These are phyloP conservation scores for Yponomeuta plumbellus DNA, from an alignment of 2,888 invertebrate species.

Conservation along the genomic window DNA sequence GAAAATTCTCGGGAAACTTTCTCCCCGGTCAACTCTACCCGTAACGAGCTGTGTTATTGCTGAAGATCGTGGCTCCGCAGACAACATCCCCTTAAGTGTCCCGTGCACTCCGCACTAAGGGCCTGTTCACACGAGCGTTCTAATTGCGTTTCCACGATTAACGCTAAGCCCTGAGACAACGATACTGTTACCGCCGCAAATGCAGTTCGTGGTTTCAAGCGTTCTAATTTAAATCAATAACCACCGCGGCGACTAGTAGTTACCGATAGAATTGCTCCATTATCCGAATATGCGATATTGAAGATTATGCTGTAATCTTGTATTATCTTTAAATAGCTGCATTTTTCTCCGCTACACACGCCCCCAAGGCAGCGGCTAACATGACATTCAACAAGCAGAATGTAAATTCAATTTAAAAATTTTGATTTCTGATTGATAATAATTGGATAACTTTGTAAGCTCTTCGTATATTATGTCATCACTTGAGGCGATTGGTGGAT, in stretches of 20 bases:
- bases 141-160: neutral
- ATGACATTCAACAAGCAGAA: no score
- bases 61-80: neutral
- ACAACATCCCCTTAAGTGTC: neutral
- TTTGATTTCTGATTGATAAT: no score
- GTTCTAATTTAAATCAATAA: neutral
- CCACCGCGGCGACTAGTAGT: neutral
- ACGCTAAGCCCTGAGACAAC: neutral
- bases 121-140: conserved; percentile 1
- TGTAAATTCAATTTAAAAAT: no score
- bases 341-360: no score
- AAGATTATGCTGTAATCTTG: no score
- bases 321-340: no score
- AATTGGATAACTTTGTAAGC: no score
- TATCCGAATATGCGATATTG: no score
- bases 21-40: neutral
- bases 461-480: no score
- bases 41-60: neutral
- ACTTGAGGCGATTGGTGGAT: no score
- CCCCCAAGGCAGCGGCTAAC: no score
- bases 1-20: no score
- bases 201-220: neutral
- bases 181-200: neutral
- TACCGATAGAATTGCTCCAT: neutral
- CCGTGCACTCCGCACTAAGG: neutral